Percentiles rank a stretch among this genome's conserved stretches.
These are phyloP conservation scores for Hipposideros armiger DNA, from an alignment of 2,113 vertebrate species.

Conservation along the genomic window DNA sequence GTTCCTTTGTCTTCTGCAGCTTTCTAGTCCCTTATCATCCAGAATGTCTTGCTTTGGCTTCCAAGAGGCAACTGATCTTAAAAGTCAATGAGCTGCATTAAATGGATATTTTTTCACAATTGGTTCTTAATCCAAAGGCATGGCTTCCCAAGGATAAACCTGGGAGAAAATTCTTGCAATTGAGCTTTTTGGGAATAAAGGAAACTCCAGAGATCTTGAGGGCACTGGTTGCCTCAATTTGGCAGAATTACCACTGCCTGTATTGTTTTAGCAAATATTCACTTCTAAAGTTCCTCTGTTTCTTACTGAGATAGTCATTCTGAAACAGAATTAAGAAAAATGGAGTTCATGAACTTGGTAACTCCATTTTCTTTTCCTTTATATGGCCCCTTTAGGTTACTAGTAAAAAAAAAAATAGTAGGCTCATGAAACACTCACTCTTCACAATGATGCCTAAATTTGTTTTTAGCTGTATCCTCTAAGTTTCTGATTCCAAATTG, in stretches of 20 bases:
- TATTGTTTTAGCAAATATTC: background rate
- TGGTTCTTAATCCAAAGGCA: background rate
- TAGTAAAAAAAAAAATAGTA: background rate
- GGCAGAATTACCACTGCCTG: background rate
- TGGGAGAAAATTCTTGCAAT: background rate
- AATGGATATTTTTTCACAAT: background rate
- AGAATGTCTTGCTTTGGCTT: background rate
- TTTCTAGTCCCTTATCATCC: background rate
- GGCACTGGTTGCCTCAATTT: background rate
- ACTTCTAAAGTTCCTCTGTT: background rate
- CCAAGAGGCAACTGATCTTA: background rate
- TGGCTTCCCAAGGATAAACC: background rate
- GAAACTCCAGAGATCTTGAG: background rate
- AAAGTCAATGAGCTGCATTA: background rate
- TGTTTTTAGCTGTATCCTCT: background rate
- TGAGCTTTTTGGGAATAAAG: background rate
- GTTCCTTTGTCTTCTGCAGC: background rate
- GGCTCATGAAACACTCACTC: background rate
- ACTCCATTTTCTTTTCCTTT: background rate
- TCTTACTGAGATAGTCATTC: background rate
- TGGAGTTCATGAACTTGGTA: background rate
- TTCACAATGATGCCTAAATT: background rate
- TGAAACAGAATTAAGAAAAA: background rate
- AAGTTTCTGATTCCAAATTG: background rate
- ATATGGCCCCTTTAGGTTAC: background rate